phyloP scores from a whole-genome alignment of 2,888 invertebrate genomes.

The Diadegma fenestrale region DNA sequence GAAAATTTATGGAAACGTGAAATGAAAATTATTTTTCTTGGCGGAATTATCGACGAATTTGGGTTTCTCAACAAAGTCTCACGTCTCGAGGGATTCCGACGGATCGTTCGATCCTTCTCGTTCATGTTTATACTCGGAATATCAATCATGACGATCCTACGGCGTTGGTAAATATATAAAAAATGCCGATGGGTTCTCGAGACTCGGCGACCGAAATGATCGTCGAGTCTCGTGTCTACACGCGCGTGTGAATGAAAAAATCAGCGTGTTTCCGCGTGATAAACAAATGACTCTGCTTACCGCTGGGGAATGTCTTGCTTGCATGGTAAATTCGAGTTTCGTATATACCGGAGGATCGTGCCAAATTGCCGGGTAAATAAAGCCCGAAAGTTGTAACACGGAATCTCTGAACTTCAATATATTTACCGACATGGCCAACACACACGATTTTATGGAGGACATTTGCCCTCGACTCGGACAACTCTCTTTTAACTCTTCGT shows the following conservation, averaged over 20 bases:
- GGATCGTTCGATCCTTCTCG: neutral
- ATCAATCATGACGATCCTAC: neutral
- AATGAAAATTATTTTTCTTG: neutral
- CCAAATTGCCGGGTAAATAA: slow-evolving; percentile 56
- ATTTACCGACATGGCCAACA: neutral
- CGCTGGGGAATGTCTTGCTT: neutral
- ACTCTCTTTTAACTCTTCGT: neutral
- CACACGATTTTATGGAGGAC: neutral
- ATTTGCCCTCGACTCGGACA: neutral
- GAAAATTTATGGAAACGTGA: no score
- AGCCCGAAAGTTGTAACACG: slow-evolving; percentile 10
- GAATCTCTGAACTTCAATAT: slow-evolving; percentile 17
- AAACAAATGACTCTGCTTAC: neutral
- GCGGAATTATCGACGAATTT: neutral
- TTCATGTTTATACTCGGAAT: neutral
- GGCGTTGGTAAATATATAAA: neutral
- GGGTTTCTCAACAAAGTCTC: neutral
- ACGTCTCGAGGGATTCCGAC: neutral
- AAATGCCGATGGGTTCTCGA: neutral
- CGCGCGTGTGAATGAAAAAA: slow-evolving; percentile 19
- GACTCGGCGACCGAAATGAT: neutral
- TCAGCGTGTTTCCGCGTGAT: slow-evolving; percentile 27
- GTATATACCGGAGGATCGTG: slow-evolving; percentile 22
- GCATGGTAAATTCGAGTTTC: neutral
- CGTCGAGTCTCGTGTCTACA: neutral